Conservation (phyloP, 92 coral and sea anemone genomes). For the Zoanthus solanderi region DNA sequence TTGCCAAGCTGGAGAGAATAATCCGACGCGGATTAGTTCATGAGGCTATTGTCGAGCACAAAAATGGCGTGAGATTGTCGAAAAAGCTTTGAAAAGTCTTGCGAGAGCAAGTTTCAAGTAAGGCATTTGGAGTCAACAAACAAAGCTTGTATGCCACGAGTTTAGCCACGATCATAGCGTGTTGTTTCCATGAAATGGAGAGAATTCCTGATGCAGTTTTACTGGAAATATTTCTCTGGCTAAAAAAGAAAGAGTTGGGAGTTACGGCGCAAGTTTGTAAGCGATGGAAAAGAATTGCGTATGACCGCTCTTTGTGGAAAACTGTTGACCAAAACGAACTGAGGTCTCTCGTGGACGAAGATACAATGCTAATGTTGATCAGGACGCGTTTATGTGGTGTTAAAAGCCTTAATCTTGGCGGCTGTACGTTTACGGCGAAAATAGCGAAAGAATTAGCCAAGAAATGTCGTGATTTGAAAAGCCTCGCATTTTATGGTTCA, state of each 20-base stretch:
- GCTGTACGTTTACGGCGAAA: slow-evolving; percentile 89
- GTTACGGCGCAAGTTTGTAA: slow-evolving; percentile 83
- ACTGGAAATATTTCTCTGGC: slow-evolving; percentile 84
- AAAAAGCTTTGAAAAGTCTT: slow-evolving; percentile 39
- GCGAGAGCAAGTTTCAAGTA: slow-evolving; percentile 45
- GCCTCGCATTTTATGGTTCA: slow-evolving; percentile 90
- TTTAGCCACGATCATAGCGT: slow-evolving; percentile 32
- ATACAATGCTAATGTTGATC: slow-evolving; percentile 91
- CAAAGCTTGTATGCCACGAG: slow-evolving; percentile 57
- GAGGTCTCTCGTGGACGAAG: slow-evolving; percentile 83
- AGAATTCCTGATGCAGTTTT: slow-evolving; percentile 93
- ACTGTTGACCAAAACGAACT: slow-evolving; percentile 89
- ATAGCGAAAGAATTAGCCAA: slow-evolving; percentile 95
- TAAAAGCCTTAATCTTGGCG: slow-evolving; percentile 89
- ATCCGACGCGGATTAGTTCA: slow-evolving; percentile 9
- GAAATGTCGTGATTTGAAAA: slow-evolving; percentile 79
- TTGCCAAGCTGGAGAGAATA: not conserved
- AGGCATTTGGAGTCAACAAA: slow-evolving; percentile 47
- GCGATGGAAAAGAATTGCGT: slow-evolving; percentile 96
- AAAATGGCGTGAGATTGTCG: slow-evolving; percentile 50
- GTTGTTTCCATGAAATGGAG: slow-evolving; percentile 70
- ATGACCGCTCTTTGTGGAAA: slow-evolving; percentile 97
- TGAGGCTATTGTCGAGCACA: not conserved
- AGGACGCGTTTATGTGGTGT: slow-evolving; percentile 95
- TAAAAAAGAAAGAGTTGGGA: slow-evolving; percentile 84